Evolutionary conservation across 2,888 invertebrate species (phyloP).

Genomic region (Lepetodrilus schrolli): DNA sequence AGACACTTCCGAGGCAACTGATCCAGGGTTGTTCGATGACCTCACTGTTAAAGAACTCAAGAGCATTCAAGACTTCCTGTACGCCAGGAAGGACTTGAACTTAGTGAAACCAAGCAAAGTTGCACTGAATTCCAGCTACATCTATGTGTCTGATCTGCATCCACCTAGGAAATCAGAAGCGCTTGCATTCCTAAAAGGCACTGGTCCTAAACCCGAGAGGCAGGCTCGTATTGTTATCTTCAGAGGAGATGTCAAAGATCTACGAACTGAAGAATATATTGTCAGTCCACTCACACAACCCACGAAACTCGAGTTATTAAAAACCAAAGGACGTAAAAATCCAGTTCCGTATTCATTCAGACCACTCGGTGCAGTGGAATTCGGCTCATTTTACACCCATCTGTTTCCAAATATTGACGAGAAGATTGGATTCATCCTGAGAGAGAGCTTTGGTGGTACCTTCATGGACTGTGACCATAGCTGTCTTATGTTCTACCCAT

Average conservation of each 20-base stretch:
- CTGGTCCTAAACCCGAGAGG: slow-evolving; percentile 44
- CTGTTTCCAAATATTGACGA: slow-evolving; percentile 38
- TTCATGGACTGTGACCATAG: slow-evolving; percentile 48
- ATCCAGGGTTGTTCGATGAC: slow-evolving; percentile 44
- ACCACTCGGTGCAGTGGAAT: slow-evolving; percentile 51
- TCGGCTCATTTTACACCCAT: slow-evolving; percentile 25
- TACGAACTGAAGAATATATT: slow-evolving; percentile 58
- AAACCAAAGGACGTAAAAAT: slow-evolving; percentile 30
- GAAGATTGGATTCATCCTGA: slow-evolving; percentile 48
- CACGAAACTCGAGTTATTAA: slow-evolving; percentile 36
- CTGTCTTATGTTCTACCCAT: slow-evolving; percentile 53
- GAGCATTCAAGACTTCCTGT: slow-evolving; percentile 35
- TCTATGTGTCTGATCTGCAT: slow-evolving; percentile 41
- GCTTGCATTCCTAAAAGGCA: slow-evolving; percentile 42
- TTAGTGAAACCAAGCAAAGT: slow-evolving; percentile 31
- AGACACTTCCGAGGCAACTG: slow-evolving; percentile 35
- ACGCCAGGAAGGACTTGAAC: slow-evolving; percentile 35
- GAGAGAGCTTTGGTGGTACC: slow-evolving; percentile 58
- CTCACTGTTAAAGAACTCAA: slow-evolving; percentile 41
- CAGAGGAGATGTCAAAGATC: slow-evolving; percentile 53
- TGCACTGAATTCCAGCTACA: slow-evolving; percentile 36
- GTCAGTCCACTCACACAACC: slow-evolving; percentile 61
- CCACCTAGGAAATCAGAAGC: slow-evolving; percentile 47
- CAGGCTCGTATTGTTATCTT: slow-evolving; percentile 59
- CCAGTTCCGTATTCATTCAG: slow-evolving; percentile 52